phyloP scores from a whole-genome alignment of 2,797 vertebrate genomes.

The Rhabdomys pumilio region DNA sequence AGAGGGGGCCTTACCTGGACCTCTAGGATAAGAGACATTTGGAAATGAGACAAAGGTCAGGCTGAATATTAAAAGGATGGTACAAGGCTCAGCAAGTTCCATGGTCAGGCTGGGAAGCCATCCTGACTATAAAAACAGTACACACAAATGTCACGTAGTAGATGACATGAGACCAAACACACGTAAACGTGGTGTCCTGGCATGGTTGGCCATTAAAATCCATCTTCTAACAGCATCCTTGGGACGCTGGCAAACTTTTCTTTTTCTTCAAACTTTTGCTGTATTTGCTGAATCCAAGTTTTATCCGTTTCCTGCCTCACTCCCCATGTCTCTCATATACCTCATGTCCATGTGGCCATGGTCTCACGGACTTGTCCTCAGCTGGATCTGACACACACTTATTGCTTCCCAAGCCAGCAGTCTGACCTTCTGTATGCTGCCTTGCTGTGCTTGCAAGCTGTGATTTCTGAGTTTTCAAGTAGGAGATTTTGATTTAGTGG shows the following conservation, averaged over 20 bases:
- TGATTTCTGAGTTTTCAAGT: too few relatives aligned
- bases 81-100: neutral
- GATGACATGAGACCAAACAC: neutral
- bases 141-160: neutral
- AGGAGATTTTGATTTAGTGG: neutral
- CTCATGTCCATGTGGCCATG: too few relatives aligned
- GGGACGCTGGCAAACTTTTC: neutral
- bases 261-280: neutral
- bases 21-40: neutral
- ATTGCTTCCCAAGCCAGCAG: neutral
- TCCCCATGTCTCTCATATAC: neutral
- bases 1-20: neutral
- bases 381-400: neutral
- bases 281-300: constrained; percentile 33
- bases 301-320: neutral
- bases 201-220: neutral
- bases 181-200: too few relatives aligned
- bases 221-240: neutral
- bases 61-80: neutral
- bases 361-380: neutral
- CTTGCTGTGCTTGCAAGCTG: neutral
- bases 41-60: neutral
- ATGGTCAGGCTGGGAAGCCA: neutral
- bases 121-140: neutral
- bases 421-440: neutral